Conservation (phyloP, 2,797 vertebrate species). For the Spinus pinus region DNA sequence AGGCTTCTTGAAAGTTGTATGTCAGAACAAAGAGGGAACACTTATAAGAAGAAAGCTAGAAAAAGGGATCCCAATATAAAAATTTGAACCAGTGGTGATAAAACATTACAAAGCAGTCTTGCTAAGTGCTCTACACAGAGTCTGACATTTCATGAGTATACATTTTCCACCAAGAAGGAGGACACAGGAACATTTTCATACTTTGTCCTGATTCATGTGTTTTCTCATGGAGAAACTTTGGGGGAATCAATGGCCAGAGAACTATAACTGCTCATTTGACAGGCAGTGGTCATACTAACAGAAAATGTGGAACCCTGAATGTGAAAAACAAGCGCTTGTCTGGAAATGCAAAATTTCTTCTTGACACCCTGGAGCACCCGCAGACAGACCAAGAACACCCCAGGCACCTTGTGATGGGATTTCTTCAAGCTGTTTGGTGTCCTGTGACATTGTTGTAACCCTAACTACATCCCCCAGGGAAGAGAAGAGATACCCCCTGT, state of each 20-base stretch:
- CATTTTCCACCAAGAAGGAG: not conserved
- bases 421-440: not conserved
- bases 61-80: slow-evolving; percentile 48
- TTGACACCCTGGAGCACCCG: not conserved
- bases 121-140: not conserved
- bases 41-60: slow-evolving; percentile 27
- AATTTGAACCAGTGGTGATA: slow-evolving; percentile 14
- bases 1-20: slow-evolving; percentile 26
- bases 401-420: not conserved
- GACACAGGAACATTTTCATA: not conserved
- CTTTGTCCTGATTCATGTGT: not conserved
- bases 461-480: accelerated
- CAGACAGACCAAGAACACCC: not conserved
- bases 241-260: not conserved
- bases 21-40: not conserved
- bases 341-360: slow-evolving; percentile 33
- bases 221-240: slow-evolving; percentile 27
- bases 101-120: not conserved
- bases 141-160: not conserved
- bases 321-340: not conserved
- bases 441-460: not conserved
- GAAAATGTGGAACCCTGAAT: not conserved
- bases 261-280: not conserved
- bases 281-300: not conserved
- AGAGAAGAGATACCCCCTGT: accelerated